A percentile compares a stretch with the other conserved stretches of the same genome.
phyloP scores from a whole-genome alignment of 2,888 invertebrate genomes.

The Anoncus sp. region DNA sequence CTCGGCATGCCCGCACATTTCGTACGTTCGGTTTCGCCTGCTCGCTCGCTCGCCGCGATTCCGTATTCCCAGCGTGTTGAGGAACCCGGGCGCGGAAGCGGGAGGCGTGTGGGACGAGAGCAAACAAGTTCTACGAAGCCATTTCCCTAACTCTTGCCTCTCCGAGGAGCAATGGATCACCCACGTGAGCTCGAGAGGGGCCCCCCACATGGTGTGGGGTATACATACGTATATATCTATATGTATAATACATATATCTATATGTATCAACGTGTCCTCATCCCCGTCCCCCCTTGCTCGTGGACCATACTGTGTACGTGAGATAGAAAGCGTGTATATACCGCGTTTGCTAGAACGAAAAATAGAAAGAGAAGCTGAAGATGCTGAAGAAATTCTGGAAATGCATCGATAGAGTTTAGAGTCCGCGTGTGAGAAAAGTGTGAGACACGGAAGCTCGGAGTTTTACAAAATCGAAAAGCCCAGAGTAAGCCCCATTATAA shows the following conservation, averaged over 20 bases:
- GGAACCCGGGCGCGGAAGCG: slow-evolving; percentile 60
- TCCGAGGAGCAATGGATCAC: slow-evolving; percentile 82
- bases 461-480: slow-evolving; percentile 34
- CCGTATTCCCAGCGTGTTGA: slow-evolving; percentile 79
- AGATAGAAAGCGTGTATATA: slow-evolving; percentile 42
- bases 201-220: slow-evolving; percentile 70
- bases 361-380: slow-evolving; percentile 15
- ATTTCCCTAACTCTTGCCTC: slow-evolving; percentile 82
- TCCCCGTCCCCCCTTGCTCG: slow-evolving; percentile 11
- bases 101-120: slow-evolving; percentile 69
- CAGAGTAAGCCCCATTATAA: slow-evolving; percentile 30
- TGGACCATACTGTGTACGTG: slow-evolving; percentile 49
- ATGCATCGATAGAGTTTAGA: neutral
- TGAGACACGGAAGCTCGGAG: slow-evolving; percentile 18
- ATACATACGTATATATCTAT: neutral
- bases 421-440: slow-evolving; percentile 17
- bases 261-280: slow-evolving; percentile 45
- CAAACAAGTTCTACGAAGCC: slow-evolving; percentile 82
- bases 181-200: slow-evolving; percentile 65
- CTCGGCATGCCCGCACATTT: slow-evolving; percentile 47
- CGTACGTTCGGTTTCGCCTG: slow-evolving; percentile 37
- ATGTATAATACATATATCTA: neutral
- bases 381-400: slow-evolving; percentile 12
- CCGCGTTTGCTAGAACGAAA: slow-evolving; percentile 22
- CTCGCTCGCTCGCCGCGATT: slow-evolving; percentile 69